phyloP scores from a whole-genome alignment of 2,113 vertebrate species.

The Misgurnus anguillicaudatus region DNA sequence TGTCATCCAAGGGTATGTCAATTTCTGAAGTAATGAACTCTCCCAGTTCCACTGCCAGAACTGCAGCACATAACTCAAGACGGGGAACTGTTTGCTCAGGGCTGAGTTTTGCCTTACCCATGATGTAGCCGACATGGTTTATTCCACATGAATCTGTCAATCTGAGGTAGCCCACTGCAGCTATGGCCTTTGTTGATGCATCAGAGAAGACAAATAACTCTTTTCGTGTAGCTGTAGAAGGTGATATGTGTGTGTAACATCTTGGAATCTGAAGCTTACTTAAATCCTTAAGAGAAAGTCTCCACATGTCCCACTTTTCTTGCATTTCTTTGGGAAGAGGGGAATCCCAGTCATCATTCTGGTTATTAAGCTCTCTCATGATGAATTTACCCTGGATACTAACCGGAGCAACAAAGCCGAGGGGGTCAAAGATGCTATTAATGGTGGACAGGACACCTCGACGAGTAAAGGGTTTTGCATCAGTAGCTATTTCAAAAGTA shows the following conservation, averaged over 20 bases:
- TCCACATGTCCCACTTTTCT: slow-evolving; percentile 27
- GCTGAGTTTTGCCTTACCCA: slow-evolving; percentile 19
- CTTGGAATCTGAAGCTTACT: slow-evolving; percentile 6
- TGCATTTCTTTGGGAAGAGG: slow-evolving; percentile 18
- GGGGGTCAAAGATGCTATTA: slow-evolving; percentile 27
- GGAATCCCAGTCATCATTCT: slow-evolving; percentile 12
- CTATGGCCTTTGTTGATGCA: slow-evolving; percentile 40
- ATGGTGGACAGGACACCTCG: slow-evolving; percentile 32
- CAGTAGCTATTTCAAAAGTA: neutral
- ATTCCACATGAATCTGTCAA: slow-evolving; percentile 22
- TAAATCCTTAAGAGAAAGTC: slow-evolving; percentile 31
- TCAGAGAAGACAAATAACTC: slow-evolving; percentile 46
- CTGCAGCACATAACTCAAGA: slow-evolving; percentile 22
- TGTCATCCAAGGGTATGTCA: slow-evolving; percentile 22
- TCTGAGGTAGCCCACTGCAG: slow-evolving; percentile 45
- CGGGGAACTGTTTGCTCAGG: neutral
- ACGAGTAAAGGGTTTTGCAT: slow-evolving; percentile 20
- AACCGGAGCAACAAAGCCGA: slow-evolving; percentile 32
- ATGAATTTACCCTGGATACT: slow-evolving; percentile 41
- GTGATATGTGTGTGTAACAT: slow-evolving; percentile 18
- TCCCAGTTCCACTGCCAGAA: slow-evolving; percentile 25
- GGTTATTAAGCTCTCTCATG: slow-evolving; percentile 31
- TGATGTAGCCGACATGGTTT: slow-evolving; percentile 11
- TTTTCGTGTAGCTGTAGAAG: slow-evolving; percentile 20
- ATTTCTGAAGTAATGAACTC: slow-evolving; percentile 14